Evolutionary conservation across 1,140 invertebrate species (phyloP), one percentile per base, ranked within the genome.

Genomic region (Bombus superbus): DNA sequence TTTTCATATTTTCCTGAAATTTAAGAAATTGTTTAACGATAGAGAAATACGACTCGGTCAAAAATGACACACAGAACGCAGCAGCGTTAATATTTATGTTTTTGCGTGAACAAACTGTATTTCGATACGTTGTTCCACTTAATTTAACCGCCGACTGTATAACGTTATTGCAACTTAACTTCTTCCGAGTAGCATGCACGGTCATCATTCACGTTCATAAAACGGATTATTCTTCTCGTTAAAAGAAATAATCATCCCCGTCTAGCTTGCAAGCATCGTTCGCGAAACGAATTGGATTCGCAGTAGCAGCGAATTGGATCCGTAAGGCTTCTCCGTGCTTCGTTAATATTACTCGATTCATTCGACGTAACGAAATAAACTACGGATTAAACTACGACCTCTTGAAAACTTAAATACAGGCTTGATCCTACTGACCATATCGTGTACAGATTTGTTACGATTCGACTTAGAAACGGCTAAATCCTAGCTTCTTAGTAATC

Each of bases 401-500:
- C 35, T 6, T 32, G 40, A 9, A 13, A 73, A 73, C 28, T 62
- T 35, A 38, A 13, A 73, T 66, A 32, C 42, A 11, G 10, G 25
- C 25, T 77, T 68, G n/a, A 53, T 71, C 44, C 44, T 32, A 22
- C 13, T 78, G 82, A 84, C 53, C 74, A 38, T 59, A 38, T 69
- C 40, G 28, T 35, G 35, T 28, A 28, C 74, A 25, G n/a, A 75
- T 84, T 59, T 44, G n/a, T 38, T 11, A 22, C 69, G 44, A 35
- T 32, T n/a, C 44, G 47, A 53, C 18, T 22, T 22, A 53, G 18
- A 53, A 1, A 53, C 3, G 10, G 28, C 1, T 0, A 22, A n/a
- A 40, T 0, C n/a, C 38, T 15, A 22, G 32, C 3, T n/a, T 84
- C 82, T 78, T 62, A 72, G 59, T 25, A 22, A 84, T 72, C 83